A percentile compares a stretch with the other conserved stretches of the same genome.
Conservation (phyloP, 1,140 invertebrate species). For the Adoxophyes honmai region DNA sequence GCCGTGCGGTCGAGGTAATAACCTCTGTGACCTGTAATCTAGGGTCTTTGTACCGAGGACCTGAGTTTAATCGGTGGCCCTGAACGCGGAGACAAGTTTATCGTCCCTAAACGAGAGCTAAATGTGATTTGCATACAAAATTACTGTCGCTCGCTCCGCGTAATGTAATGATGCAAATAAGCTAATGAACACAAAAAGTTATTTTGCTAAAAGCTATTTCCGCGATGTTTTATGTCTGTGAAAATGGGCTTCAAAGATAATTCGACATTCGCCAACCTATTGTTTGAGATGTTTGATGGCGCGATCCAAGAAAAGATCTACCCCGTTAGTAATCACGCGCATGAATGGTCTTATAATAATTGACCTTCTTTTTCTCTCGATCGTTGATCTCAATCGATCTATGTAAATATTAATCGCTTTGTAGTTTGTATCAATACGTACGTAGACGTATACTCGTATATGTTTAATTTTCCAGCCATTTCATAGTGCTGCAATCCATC, state of each 20-base stretch:
- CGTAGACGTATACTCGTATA: too few relatives aligned
- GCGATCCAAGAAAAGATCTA: neutral
- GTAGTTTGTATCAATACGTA: too few relatives aligned
- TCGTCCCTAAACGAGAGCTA: constrained; percentile 18
- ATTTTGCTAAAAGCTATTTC: neutral
- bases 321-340: neutral
- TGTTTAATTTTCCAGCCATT: neutral
- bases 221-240: neutral
- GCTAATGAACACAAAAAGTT: constrained; percentile 1
- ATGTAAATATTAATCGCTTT: too few relatives aligned
- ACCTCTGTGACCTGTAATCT: constrained; percentile 2
- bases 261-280: neutral
- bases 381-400: neutral
- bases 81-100: constrained; percentile 20
- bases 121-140: constrained; percentile 27
- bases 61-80: constrained; percentile 20
- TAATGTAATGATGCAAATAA: constrained; percentile 23
- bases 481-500: constrained; percentile 12
- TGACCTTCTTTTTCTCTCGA: neutral
- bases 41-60: constrained; percentile 6
- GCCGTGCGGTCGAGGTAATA: constrained; percentile 4
- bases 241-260: neutral
- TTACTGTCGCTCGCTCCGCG: constrained; percentile 7
- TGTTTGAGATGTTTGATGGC: neutral
- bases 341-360: neutral